These are phyloP conservation scores for Setophaga coronata DNA, from an alignment of 2,113 vertebrate genomes.

Conservation along the genomic window DNA sequence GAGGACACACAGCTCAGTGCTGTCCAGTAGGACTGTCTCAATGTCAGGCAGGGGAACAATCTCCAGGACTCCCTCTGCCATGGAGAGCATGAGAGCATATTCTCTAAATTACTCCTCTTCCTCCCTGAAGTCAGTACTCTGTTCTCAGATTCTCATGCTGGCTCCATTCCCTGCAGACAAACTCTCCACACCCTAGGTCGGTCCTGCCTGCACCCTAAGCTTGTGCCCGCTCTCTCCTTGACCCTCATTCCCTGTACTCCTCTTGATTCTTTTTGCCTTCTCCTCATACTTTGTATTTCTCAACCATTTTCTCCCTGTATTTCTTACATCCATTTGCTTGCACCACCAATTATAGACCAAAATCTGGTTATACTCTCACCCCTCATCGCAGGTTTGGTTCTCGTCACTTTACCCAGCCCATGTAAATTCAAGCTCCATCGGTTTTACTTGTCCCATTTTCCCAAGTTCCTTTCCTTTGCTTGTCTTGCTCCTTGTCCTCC, in stretches of 20 bases:
- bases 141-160: not conserved
- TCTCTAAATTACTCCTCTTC: not conserved
- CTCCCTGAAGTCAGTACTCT: not conserved
- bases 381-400: not conserved
- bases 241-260: not conserved
- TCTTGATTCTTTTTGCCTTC: not conserved
- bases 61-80: not conserved
- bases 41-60: not conserved
- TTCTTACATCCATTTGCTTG: not conserved
- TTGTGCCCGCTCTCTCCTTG: not conserved
- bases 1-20: not conserved
- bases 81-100: not conserved
- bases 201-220: rapidly evolving
- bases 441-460: not conserved
- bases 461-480: not conserved
- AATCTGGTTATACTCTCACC: not conserved
- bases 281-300: not conserved
- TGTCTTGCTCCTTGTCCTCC: not conserved
- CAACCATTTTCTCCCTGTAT: not conserved
- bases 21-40: not conserved
- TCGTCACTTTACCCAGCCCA: not conserved
- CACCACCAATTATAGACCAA: not conserved
- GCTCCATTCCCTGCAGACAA: not conserved
- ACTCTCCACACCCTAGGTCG: not conserved
- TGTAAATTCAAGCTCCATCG: not conserved